Base-by-base conservation (phyloP, 2,888 invertebrate species). In the Drosophila limbata region DNA sequence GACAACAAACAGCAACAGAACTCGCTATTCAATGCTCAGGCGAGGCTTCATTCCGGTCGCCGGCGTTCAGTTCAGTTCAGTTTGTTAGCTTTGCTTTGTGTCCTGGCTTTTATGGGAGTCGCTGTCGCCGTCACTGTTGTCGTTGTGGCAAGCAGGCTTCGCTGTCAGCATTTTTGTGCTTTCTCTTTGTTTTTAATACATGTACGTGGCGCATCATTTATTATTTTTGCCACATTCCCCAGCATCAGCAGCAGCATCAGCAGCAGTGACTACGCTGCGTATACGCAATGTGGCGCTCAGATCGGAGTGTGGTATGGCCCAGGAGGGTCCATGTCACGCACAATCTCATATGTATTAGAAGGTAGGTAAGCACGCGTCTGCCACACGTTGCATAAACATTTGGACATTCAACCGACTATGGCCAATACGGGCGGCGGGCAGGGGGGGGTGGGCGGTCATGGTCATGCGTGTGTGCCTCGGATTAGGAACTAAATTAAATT, bases 191-290 rank as follows among this genome's bases (percentile, higher is more conserved):
- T 84, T 87, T 84, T 82, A 84, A 84, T 87, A 87, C 84, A 60
- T 87, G 83, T 84, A 84, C 84, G 84, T 84, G 84, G 87, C 69
- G 85, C 83, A 84, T 87, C 84, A 80, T 84, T 87, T 84, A 82
- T 84, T 84, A 87, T 82, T 87, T 77, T 86, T 72, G 68, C 61
- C 60, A 71, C 68, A 70, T 57, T 50, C 35, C 60, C 61, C 55
- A 50, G 33, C 31, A 59, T 10, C 50, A 47, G 45, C 15, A 64
- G 42, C 51, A 57, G 11, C 52, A 40, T 25, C 39, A 59, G n/a
- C 25, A 15, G 47, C 64, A 35, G 31, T 13, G 72, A 59, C 67
- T 45, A 52, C 62, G 48, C 56, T 77, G 79, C 81, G 87, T 79
- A 77, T 83, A 78, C 85, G 84, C 81, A 84, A 84, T 67, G 56